These are phyloP conservation scores for Ophion costatus DNA, from an alignment of 2,888 invertebrate species.

Conservation along the genomic window DNA sequence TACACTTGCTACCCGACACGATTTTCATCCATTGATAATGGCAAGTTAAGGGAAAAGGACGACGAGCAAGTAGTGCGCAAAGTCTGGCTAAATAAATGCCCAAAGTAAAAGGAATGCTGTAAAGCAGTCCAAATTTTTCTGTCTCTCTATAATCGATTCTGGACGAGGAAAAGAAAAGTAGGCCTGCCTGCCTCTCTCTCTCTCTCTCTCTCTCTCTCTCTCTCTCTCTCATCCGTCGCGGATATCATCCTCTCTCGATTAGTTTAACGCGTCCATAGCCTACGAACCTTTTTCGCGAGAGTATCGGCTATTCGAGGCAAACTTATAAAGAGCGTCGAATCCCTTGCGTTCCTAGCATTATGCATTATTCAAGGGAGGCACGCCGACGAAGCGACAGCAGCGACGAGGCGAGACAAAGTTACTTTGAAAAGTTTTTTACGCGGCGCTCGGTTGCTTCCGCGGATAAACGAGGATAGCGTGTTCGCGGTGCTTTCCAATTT, in stretches of 20 bases:
- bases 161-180: no score
- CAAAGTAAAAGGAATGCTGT: no score
- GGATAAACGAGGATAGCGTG: constrained; percentile 32
- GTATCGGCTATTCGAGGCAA: constrained; percentile 48
- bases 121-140: no score
- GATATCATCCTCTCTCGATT: constrained; percentile 60
- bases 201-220: no score
- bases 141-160: no score
- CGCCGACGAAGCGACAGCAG: not conserved
- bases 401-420: constrained; percentile 32
- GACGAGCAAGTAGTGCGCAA: no score
- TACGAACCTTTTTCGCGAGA: constrained; percentile 29
- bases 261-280: constrained; percentile 60
- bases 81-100: no score
- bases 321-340: constrained; percentile 57
- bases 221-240: constrained; percentile 49
- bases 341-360: constrained; percentile 54
- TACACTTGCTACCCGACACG: no score
- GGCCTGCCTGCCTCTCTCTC: no score
- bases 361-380: constrained; percentile 60
- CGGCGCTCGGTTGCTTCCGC: constrained; percentile 50
- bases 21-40: no score
- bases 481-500: constrained; percentile 68
- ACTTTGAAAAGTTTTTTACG: constrained; percentile 55
- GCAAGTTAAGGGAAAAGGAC: no score